Base-by-base conservation (phyloP, 2,113 vertebrate species). In the Centropus unirufus region DNA sequence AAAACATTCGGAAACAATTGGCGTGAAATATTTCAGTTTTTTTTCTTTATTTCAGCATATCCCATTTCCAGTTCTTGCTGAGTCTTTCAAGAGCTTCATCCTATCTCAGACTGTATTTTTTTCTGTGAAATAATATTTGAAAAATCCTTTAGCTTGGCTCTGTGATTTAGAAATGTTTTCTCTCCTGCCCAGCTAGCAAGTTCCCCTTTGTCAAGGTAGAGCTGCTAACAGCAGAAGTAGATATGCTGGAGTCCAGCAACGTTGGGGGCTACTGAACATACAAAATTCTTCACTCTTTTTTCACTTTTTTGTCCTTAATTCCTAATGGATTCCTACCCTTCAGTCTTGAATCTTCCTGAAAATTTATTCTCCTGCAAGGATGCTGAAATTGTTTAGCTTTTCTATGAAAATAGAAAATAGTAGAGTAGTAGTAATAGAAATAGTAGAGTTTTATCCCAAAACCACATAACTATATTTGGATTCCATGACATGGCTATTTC, bases 401-500 rank as follows among this genome's bases (percentile, higher is more conserved):
- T 34, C 18, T 10, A 5, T 24, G 44, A 44, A 90, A 69, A 61
- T 21, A n/a, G n/a, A n/a, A n/a, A n/a, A n/a, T n/a, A n/a, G n/a
- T n/a, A n/a, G n/a, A n/a, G n/a, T n/a, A n/a, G n/a, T n/a, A n/a
- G n/a, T n/a, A n/a, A n/a, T n/a, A n/a, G n/a, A n/a, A n/a, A n/a
- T n/a, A n/a, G 9, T 40, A 14, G 29, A 21, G n/a, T 70, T 76
- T 76, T 66, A 44, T 9, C 17, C 5, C 62, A 79, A 3, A 79
- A 2, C 1, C 4, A 5, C 6, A 1, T 61, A 23, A 12, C 16
- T 52, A 2, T 10, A 21, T 34, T 29, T 69, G 44, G 46, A 7
- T 22, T 14, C 8, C 0, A 0, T 36, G n/a, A 26, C 9, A 3
- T 4, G 17, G 8, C 5, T 36, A 6, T 69, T 59, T 64, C 5